Conservation (phyloP, 2,113 vertebrate species). For the Sylvia atricapilla region DNA sequence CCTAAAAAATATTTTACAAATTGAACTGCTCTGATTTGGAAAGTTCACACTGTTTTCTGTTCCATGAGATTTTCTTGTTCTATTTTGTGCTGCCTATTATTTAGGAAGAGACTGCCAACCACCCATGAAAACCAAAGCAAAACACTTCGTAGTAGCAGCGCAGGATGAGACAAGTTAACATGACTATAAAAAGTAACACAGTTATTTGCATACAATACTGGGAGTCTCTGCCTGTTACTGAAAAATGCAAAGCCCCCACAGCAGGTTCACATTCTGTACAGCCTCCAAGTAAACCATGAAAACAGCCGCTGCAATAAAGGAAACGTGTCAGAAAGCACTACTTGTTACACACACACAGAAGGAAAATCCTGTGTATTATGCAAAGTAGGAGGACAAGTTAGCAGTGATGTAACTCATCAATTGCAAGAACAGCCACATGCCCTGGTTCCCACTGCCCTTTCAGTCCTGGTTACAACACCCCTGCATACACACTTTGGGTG, state of each 20-base stretch:
- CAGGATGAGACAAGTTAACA: neutral
- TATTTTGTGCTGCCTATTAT: neutral
- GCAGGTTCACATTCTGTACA: neutral
- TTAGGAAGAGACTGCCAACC: neutral
- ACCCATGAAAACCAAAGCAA: neutral
- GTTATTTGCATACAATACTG: neutral
- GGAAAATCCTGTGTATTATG: neutral
- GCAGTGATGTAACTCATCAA: neutral
- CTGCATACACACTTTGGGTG: accelerated
- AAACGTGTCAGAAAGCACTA: neutral
- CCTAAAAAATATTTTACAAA: neutral
- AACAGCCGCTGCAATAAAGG: neutral
- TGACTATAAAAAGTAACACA: neutral
- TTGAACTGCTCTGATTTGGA: neutral
- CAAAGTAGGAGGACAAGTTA: neutral
- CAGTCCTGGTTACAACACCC: neutral
- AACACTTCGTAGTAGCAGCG: neutral
- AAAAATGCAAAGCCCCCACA: neutral
- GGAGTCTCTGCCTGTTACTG: neutral
- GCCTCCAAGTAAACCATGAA: neutral
- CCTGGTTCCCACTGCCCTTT: neutral
- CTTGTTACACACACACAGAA: neutral
- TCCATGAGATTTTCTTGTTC: neutral
- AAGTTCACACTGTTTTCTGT: neutral
- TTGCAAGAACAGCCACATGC: neutral